Evolutionary conservation across 2,797 vertebrate species (phyloP), one percentile per base, ranked within the genome.

Genomic region (Malacoctenus gilli): DNA sequence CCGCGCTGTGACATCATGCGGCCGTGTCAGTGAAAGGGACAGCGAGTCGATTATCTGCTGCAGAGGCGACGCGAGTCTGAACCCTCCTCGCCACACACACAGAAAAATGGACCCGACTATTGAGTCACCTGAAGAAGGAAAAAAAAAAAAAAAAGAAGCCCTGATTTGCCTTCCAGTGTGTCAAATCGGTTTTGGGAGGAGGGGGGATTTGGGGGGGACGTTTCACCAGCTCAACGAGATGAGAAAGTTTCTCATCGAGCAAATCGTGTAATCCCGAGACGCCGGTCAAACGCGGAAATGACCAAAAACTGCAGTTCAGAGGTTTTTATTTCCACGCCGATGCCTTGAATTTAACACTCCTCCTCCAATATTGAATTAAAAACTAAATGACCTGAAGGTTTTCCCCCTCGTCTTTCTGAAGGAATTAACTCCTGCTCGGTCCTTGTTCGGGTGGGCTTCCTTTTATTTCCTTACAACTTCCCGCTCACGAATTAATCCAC

Each of bases 381-480:
- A 58, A 49, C 20, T 2, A 30, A 51, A 60, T 49, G 60, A 64
- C 50, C 34, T 43, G 35, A 36, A 61, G 50, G 39, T 68, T 51
- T 50, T 18, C 23, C 23, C 23, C 2, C 25, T 9, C 6, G 25
- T 5, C 9, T 28, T 28, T 28, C 25, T 28, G 40, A 58, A 39
- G 51, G 38, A 46, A 36, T 49, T 19, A 67, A 36, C 5, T 38
- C 28, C 34, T 41, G 49, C n/a, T 55, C 59, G 20, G 32, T 30
- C 30, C n/a, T n/a, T 32, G 30, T 12, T 32, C 12, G 30, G 10
- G 30, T 32, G 30, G 8, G 30, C 30, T 12, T 32, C n/a, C n/a
- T 32, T 32, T 11, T 10, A 3, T 32, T 19, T 54, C 58, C 56
- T 55, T 56, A 57, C 32, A 28, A 28, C 55, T 21, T 16, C 23